Conservation (phyloP, 2,113 vertebrate genomes). For the Cairina moschata region DNA sequence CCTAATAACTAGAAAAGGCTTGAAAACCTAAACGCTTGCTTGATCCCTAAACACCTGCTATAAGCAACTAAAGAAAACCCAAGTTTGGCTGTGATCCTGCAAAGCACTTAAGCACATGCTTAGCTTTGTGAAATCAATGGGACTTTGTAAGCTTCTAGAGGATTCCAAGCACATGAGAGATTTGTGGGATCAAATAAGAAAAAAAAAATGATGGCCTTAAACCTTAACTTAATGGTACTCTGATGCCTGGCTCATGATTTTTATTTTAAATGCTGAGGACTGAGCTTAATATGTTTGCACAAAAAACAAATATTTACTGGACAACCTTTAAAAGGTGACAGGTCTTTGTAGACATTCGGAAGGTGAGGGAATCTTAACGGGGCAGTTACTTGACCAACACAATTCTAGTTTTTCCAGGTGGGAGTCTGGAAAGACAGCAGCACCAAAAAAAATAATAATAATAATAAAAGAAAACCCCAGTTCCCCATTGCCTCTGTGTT, state of each 20-base stretch:
- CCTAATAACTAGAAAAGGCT: background rate
- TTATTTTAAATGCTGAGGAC: constrained; percentile 3
- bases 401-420: background rate
- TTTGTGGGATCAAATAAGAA: constrained; percentile 27
- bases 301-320: constrained; percentile 16
- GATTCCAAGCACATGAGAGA: constrained; percentile 2
- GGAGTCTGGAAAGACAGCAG: background rate
- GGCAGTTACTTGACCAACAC: rapidly evolving
- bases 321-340: background rate
- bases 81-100: constrained; percentile 47
- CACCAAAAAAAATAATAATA: too few species aligned
- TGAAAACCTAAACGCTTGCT: background rate
- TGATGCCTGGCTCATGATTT: background rate
- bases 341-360: background rate
- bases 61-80: constrained; percentile 17
- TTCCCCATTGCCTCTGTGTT: background rate
- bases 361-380: background rate
- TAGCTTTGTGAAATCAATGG: constrained; percentile 38
- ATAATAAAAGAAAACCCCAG: background rate
- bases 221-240: constrained; percentile 1
- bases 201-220: background rate
- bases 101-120: constrained; percentile 30
- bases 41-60: background rate
- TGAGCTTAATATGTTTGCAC: background rate
- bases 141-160: background rate